Evolutionary conservation across 1,140 invertebrate genomes (phyloP).

Genomic region (Drosophila ohnishii): DNA sequence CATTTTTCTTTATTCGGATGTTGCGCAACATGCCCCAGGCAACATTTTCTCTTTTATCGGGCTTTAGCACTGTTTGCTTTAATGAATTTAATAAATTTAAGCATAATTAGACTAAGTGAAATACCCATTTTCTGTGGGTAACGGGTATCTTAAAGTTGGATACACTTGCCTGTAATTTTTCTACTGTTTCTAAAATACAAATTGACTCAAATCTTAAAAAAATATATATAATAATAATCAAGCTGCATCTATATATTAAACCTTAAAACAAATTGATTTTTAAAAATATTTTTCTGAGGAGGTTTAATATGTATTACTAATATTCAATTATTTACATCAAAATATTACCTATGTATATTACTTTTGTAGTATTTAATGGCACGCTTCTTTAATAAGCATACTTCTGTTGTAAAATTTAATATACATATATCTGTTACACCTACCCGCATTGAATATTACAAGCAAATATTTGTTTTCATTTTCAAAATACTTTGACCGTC

Average conservation of each 20-base stretch:
- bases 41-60: background rate
- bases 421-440: background rate
- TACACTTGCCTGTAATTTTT: background rate
- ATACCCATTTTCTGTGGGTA: too few species aligned
- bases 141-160: too few species aligned
- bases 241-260: background rate
- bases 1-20: too few species aligned
- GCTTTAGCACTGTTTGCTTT: background rate
- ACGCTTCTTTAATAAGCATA: background rate
- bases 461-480: conserved; percentile 23
- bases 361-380: background rate
- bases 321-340: background rate
- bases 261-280: too few species aligned
- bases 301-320: background rate
- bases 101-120: background rate
- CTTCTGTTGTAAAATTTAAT: conserved; percentile 4
- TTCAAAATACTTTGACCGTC: conserved; percentile 2
- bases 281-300: too few species aligned
- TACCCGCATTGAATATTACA: conserved; percentile 49
- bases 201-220: background rate
- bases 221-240: background rate
- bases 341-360: background rate
- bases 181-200: background rate
- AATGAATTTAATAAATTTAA: background rate
- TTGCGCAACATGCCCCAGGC: background rate